Conservation (phyloP, 2,797 vertebrate genomes). For the Chromobotia macracanthus region DNA sequence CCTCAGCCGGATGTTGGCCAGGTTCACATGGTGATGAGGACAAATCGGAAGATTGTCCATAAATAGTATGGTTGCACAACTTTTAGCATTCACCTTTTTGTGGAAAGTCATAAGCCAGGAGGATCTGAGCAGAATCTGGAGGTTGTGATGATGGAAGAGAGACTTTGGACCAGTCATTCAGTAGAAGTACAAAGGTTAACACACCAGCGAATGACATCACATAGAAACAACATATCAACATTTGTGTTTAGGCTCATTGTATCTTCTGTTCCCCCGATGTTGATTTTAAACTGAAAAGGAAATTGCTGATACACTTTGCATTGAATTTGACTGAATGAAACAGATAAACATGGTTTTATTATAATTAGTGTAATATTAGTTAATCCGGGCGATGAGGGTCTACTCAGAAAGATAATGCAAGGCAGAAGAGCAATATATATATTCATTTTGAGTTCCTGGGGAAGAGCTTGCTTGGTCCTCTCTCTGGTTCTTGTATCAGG, state of each 20-base stretch:
- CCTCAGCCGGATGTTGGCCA: conserved; percentile 54
- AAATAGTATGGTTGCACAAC: conserved; percentile 64
- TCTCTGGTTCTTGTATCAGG: conserved; percentile 66
- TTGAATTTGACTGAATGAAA: background rate
- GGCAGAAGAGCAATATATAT: conserved; percentile 52
- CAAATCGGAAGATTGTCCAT: conserved; percentile 23
- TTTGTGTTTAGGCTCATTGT: conserved; percentile 21
- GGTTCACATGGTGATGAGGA: conserved; percentile 44
- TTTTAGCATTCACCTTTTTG: conserved; percentile 30
- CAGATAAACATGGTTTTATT: background rate
- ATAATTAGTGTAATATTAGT: background rate
- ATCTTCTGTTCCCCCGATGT: conserved; percentile 15
- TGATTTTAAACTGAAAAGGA: conserved; percentile 54
- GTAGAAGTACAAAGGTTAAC: conserved; percentile 54
- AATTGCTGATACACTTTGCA: conserved; percentile 47
- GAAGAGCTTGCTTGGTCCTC: conserved; percentile 48
- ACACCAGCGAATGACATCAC: conserved; percentile 61
- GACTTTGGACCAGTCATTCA: conserved; percentile 38
- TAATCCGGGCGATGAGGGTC: conserved; percentile 22
- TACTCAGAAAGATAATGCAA: conserved; percentile 32
- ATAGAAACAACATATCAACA: conserved; percentile 41
- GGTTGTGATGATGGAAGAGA: conserved; percentile 32
- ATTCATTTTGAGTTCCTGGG: conserved; percentile 18
- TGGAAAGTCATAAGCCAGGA: conserved; percentile 59
- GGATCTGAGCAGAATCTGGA: conserved; percentile 33